Evolutionary conservation across 2,113 vertebrate genomes (phyloP).

Genomic region (Setophaga kirtlandii): DNA sequence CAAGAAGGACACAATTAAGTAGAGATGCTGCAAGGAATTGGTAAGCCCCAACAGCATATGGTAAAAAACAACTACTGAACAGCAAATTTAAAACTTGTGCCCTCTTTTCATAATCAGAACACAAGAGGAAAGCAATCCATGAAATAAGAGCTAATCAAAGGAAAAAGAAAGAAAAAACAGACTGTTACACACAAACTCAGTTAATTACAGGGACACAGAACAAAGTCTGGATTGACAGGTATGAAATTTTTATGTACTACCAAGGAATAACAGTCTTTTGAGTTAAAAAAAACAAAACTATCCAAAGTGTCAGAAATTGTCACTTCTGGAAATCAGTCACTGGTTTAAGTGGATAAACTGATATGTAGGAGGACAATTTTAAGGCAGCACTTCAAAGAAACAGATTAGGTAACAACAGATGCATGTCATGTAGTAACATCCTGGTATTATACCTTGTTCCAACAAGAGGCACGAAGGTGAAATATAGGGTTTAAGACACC

Average conservation of each 20-base stretch:
- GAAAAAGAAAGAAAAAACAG: neutral
- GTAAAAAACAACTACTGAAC: neutral
- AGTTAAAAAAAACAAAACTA: neutral
- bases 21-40: neutral
- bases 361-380: neutral
- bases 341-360: neutral
- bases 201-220: neutral
- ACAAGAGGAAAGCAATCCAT: neutral
- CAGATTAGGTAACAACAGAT: neutral
- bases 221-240: neutral
- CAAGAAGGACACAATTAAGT: neutral
- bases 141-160: neutral
- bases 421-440: neutral
- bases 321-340: neutral
- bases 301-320: neutral
- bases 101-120: neutral
- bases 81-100: neutral
- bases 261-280: neutral
- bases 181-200: neutral
- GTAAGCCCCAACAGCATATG: fast-evolving
- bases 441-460: neutral
- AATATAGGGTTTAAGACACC: neutral
- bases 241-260: neutral
- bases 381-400: neutral
- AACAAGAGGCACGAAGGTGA: neutral